Evolutionary conservation across 2,797 vertebrate genomes (phyloP), one percentile per base, ranked within the genome.

Genomic region (Arrhamphus sclerolepis): DNA sequence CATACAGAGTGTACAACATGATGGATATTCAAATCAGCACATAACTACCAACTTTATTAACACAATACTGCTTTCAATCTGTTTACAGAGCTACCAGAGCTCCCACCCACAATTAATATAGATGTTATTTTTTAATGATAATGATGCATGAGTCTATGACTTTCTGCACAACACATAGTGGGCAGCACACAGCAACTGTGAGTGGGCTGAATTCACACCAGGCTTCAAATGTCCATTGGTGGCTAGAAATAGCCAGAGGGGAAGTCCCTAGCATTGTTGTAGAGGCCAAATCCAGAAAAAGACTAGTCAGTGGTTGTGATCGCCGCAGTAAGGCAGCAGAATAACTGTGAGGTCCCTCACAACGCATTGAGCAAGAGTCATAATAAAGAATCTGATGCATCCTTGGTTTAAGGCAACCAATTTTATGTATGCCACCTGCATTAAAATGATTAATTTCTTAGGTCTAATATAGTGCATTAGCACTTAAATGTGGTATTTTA

Each of bases 231-330:
- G 77, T 75, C 81, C 62, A 66, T 50, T 75, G 78, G 77, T 68
- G 67, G 74, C 75, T 84, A 55, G 82, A 91, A 92, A 92, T 90
- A 92, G 85, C 79, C 56, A 4, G 46, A 44, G 75, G 87, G 89
- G 88, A 90, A 91, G 88, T 90, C 90, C 89, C 87, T 67, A 21
- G 66, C 71, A 80, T 85, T 84, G 83, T 82, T 77, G 69, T 28
- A 17, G 59, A 77, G 74, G 67, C 80, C 62, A 67, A 81, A 62
- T 55, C 78, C 51, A 46, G 68, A 40, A 9, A 57, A 52, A 77
- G 56, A 67, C 62, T 55, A 62, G 58, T 46, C 77, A 20, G 26
- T 55, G 68, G 70, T 56, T 79, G 72, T 39, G 34, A 63, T 52
- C 6, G 3, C 39, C 29, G 47, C 51, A 62, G 52, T 14, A 22